Base-by-base conservation (phyloP, 2,888 invertebrate genomes). In the Metalampra italica region DNA sequence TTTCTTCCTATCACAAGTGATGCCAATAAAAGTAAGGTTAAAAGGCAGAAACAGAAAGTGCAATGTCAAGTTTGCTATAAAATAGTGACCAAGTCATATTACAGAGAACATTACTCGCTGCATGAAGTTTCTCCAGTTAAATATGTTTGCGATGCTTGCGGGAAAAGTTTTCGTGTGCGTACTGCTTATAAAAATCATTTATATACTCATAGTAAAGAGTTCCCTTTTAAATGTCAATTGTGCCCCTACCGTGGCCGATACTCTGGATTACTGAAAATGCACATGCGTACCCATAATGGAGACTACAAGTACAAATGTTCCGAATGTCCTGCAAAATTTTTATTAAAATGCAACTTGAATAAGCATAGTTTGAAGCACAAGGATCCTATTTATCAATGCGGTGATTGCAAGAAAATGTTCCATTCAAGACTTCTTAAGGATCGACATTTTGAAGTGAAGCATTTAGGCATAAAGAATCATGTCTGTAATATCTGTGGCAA, bases 101-200 rank as follows among this genome's bases (percentile, higher is more conserved):
- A 69, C 29, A 79, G 75, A 52, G 71, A 77, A 48, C 80, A 79
- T 52, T 53, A 77, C 43, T 75, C 75, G 0, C 68, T 78, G 68
- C 78, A 78, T 56, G 77, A 80, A 44, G 75, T 76, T 5, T 66
- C 75, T 42, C 73, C 72, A 14, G 68, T 73, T 38, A 75, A 76
- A 41, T 78, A 75, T 64, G 64, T 81, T 1, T 82, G 82, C 56
- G 80, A 82, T 50, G 56, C 80, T 0, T 82, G 82, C 51, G 82
- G 82, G 1, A 81, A 78, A 47, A 70, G 75, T 13, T 81, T 79
- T 50, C 57, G 76, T 44, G 46, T 43, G 39, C 49, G 70, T 29
- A 68, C 68, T 50, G 68, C 70, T 1, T 71, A 71, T 42, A 58
- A 67, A 43, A 72, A 68, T 38, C 75, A 75, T 29, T 66, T 67